Evolutionary conservation across 2,888 invertebrate genomes (phyloP).

Genomic region (Cataglyphis altisquamis): DNA sequence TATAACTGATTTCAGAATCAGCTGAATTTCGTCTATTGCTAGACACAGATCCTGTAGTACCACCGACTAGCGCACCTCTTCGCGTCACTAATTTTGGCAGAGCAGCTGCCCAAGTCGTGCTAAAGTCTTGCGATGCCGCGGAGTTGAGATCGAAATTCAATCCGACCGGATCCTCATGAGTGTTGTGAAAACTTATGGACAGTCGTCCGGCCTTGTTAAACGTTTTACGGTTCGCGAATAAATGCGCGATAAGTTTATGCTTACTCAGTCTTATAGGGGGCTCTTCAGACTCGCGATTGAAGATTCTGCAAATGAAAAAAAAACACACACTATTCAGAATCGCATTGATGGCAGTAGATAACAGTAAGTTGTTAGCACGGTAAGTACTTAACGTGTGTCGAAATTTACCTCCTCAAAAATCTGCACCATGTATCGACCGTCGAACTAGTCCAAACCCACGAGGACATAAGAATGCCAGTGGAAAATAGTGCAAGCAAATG

Average conservation of each 20-base stretch:
- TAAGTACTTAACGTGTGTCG: background rate
- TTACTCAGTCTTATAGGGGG: conserved; percentile 92
- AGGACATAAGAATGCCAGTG: conserved; percentile 95
- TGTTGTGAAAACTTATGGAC: conserved; percentile 95
- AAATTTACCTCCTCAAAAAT: conserved; percentile 91
- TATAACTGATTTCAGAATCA: conserved; percentile 91
- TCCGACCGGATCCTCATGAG: conserved; percentile 96
- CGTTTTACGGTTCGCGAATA: conserved; percentile 95
- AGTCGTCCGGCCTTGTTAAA: conserved; percentile 94
- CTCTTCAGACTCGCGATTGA: conserved; percentile 90
- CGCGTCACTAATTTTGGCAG: conserved; percentile 94
- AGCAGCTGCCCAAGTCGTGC: conserved; percentile 97
- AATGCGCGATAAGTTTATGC: conserved; percentile 96
- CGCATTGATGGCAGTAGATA: conserved; percentile 1
- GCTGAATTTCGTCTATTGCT: conserved; percentile 88
- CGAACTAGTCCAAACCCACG: conserved; percentile 97
- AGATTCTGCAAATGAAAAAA: conserved; percentile 88
- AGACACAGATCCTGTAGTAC: conserved; percentile 88
- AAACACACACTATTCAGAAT: conserved; percentile 36
- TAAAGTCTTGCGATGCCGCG: conserved; percentile 93
- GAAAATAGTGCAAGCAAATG: conserved; percentile 94
- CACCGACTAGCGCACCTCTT: conserved; percentile 93
- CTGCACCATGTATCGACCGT: conserved; percentile 95
- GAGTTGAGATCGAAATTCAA: conserved; percentile 92
- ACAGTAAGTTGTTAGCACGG: background rate